These are phyloP conservation scores for Brachyptera putata DNA, from an alignment of 2,888 invertebrate genomes.

Conservation along the genomic window DNA sequence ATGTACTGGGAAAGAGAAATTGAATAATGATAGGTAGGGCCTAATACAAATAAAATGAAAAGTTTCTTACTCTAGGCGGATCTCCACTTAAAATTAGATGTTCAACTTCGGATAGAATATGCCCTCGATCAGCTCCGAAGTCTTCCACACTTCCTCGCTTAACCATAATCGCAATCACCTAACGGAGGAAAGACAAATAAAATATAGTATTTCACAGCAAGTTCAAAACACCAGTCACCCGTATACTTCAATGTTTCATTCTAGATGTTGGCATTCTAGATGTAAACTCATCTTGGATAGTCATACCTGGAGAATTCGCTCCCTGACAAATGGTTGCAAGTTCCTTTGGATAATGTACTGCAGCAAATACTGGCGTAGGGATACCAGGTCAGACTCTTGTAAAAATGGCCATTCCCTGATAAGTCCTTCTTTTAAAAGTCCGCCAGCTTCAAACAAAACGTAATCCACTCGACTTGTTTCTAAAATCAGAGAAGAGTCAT, in stretches of 20 bases:
- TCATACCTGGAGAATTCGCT: slow-evolving; percentile 64
- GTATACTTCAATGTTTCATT: no score
- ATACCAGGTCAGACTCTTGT: slow-evolving; percentile 61
- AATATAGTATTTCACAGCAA: no score
- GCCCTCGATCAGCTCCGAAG: slow-evolving; percentile 61
- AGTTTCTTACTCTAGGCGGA: slow-evolving; percentile 51
- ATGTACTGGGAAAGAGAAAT: no score
- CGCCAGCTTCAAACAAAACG: slow-evolving; percentile 83
- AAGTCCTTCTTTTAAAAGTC: slow-evolving; percentile 73
- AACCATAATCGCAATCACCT: slow-evolving; percentile 82
- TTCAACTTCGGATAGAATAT: slow-evolving; percentile 68
- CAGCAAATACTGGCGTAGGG: slow-evolving; percentile 71
- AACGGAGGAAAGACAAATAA: slow-evolving; percentile 37
- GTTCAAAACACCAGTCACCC: no score
- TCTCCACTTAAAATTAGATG: slow-evolving; percentile 67
- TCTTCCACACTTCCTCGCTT: slow-evolving; percentile 79
- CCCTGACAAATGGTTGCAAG: slow-evolving; percentile 70
- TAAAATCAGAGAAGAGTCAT: slow-evolving; percentile 35
- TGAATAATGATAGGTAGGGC: no score
- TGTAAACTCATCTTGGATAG: no score
- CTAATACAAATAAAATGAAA: no score
- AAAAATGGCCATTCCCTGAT: slow-evolving; percentile 80
- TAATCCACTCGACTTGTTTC: slow-evolving; percentile 69
- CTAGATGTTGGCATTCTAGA: no score
- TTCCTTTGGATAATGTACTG: slow-evolving; percentile 67